These are phyloP conservation scores for Boloria euphrosyne DNA, from an alignment of 2,888 invertebrate genomes.

Conservation along the genomic window DNA sequence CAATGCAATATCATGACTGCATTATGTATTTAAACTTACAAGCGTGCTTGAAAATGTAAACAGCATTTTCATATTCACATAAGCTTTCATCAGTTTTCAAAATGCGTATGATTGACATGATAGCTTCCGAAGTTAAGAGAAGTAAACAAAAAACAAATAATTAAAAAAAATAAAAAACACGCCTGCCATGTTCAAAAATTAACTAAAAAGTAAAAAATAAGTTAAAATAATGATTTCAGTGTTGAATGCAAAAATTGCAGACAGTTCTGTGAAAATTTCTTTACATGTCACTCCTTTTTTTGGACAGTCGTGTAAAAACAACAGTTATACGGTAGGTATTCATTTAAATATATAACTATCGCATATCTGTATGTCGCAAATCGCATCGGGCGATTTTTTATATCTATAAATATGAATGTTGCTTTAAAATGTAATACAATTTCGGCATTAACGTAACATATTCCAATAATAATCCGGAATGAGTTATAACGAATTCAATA, in stretches of 20 bases:
- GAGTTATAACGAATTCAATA: conserved; percentile 1
- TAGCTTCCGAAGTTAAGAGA: conserved; percentile 7
- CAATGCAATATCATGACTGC: conserved; percentile 7
- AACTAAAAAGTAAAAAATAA: no score
- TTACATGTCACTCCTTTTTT: no score
- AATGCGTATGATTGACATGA: conserved; percentile 15
- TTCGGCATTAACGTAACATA: no score
- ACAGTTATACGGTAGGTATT: no score
- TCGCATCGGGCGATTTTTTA: not conserved
- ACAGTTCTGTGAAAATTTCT: no score
- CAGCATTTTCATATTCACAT: conserved; percentile 14
- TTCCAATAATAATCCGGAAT: not conserved
- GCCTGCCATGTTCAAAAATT: no score
- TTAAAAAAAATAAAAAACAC: no score
- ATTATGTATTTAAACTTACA: conserved; percentile 7
- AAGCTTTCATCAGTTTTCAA: conserved; percentile 11
- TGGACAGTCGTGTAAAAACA: no score
- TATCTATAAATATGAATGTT: not conserved
- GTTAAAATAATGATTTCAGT: no score
- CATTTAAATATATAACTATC: no score
- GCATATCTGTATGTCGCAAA: not conserved
- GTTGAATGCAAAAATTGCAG: no score
- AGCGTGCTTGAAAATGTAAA: conserved; percentile 8
- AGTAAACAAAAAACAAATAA: no score
- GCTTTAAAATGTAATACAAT: not conserved